These are phyloP conservation scores for Rhizomys pruinosus DNA, from an alignment of 2,113 vertebrate species.

Conservation along the genomic window DNA sequence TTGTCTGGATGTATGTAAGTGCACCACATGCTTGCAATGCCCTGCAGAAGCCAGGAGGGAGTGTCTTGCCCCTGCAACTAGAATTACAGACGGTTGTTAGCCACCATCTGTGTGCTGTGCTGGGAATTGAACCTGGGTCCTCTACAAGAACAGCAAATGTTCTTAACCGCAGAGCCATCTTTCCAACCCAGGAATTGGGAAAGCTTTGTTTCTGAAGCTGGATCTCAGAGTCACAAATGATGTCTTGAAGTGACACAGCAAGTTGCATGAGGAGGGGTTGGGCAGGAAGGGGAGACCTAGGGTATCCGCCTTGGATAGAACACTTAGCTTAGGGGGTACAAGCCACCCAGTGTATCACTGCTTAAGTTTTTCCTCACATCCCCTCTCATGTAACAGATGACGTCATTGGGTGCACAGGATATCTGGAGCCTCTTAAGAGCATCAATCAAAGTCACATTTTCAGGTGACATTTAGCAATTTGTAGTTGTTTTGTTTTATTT, in stretches of 20 bases:
- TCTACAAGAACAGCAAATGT: too few relatives aligned
- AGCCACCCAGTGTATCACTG: accelerated
- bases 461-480: neutral
- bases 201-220: neutral
- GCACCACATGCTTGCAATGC: too few relatives aligned
- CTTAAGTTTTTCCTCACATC: neutral
- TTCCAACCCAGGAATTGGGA: neutral
- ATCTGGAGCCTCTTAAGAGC: too few relatives aligned
- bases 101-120: too few relatives aligned
- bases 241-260: neutral
- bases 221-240: neutral
- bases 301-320: neutral
- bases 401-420: accelerated
- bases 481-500: too few relatives aligned
- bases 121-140: too few relatives aligned
- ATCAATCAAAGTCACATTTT: neutral
- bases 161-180: too few relatives aligned
- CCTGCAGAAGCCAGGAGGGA: too few relatives aligned
- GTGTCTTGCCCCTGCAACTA: too few relatives aligned
- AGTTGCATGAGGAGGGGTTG: neutral
- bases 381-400: neutral
- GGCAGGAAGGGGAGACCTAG: neutral
- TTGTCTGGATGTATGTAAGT: too few relatives aligned
- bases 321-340: accelerated
- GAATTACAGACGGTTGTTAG: too few relatives aligned